Conservation (phyloP, 2,113 vertebrate species). For the Phylloscopus whistleri region DNA sequence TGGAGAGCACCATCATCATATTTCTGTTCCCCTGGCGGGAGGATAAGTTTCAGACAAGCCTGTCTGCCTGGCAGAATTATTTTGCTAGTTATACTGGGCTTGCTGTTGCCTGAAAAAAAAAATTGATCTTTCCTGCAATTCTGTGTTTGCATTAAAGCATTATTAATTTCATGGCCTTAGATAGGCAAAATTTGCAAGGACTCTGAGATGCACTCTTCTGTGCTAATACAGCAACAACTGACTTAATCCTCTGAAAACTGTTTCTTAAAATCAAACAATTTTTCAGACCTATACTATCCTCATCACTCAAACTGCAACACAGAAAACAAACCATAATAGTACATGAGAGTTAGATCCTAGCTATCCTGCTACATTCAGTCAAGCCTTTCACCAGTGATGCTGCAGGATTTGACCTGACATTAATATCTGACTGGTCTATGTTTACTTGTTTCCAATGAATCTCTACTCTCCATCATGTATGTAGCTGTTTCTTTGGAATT, state of each 20-base stretch:
- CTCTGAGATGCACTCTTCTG: not conserved
- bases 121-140: not conserved
- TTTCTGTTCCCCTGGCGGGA: not conserved
- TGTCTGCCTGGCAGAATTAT: not conserved
- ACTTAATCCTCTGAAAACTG: not conserved
- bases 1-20: not conserved
- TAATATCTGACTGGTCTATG: not conserved
- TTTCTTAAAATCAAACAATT: not conserved
- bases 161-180: not conserved
- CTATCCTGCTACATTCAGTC: not conserved
- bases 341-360: not conserved
- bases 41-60: not conserved
- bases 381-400: not conserved
- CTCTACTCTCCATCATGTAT: rapidly evolving
- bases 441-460: not conserved
- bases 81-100: not conserved
- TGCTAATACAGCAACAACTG: not conserved
- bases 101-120: not conserved
- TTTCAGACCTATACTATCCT: not conserved
- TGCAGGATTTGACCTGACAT: not conserved
- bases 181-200: not conserved
- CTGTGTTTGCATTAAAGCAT: not conserved
- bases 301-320: not conserved
- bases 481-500: not conserved
- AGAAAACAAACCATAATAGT: not conserved